Evolutionary conservation across 1,140 invertebrate species (phyloP), one percentile per base, ranked within the genome.

Genomic region (Berghia stephanieae): DNA sequence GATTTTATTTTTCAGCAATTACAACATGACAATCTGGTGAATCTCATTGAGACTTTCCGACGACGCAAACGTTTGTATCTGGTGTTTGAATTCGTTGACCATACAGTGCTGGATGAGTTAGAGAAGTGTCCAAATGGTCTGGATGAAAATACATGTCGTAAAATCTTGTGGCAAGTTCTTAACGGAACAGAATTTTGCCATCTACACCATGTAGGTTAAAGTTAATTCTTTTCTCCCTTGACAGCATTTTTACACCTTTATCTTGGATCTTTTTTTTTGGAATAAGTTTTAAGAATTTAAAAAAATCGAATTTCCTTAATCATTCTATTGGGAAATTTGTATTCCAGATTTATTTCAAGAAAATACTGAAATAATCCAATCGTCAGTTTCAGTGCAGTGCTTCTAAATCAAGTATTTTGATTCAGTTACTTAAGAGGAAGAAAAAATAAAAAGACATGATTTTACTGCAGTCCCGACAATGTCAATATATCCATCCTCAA

Each of bases 51-150:
- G 89, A 95, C 96, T 55, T 97, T 97, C 88, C 92, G 95, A 31
- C 83, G 94, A 49, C 93, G 93, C 86, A 93, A 94, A 83, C 91
- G 95, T 36, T 94, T 96, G 81, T 96, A 96, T 87, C 90, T 97
- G 18, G 95, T 97, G 0, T 96, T 96, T 88, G 95, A 97, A 85
- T 96, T 94, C 89, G 90, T 96, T 80, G 94, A 96, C 86, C 94
- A 95, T 83, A 96, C 95, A 0, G 91, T 96, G 21, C 90, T 96
- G 36, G 94, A 96, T 83, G 94, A 96, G 90, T 88, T 97, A 80
- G 95, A 96, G 43, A 88, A 91, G 24, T 90, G 90, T 10, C 92
- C 92, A 2, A 91, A 91, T 36, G 94, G 94, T 2, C 89, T 97
- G 4, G 94, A 94, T 79, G 93, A 93, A 82, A 92, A 94, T 44